phyloP scores from a whole-genome alignment of 2,113 vertebrate species.

The Pelecanus crispus region DNA sequence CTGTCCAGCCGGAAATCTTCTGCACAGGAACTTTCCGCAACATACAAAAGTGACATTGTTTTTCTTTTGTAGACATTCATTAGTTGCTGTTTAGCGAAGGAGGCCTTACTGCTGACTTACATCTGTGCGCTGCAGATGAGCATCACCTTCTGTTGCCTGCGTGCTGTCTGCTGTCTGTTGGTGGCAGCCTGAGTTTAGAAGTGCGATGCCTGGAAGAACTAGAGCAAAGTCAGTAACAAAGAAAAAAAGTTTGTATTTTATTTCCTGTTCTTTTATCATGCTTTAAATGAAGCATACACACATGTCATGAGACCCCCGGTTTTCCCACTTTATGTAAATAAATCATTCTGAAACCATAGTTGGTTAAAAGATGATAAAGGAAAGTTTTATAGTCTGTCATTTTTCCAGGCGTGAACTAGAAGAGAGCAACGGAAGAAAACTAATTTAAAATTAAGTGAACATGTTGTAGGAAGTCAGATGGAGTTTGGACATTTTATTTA shows the following conservation, averaged over 20 bases:
- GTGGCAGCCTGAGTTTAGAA: slow-evolving; percentile 66
- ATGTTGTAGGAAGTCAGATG: neutral
- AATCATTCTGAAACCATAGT: neutral
- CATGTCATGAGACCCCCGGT: neutral
- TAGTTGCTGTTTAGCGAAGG: neutral
- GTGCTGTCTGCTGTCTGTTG: slow-evolving; percentile 63
- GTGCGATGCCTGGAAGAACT: neutral
- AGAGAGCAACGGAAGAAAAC: neutral
- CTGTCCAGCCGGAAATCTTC: neutral
- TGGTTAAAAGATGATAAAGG: neutral
- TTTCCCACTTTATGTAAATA: neutral
- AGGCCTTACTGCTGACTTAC: neutral
- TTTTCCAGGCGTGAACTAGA: neutral
- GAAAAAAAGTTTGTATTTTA: slow-evolving; percentile 24
- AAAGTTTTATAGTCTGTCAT: neutral
- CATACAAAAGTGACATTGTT: neutral
- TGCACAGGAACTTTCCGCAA: neutral
- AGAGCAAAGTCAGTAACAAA: slow-evolving; percentile 39
- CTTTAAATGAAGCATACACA: neutral
- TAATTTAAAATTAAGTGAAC: neutral
- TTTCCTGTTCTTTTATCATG: neutral
- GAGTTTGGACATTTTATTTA: neutral
- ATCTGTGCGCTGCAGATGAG: neutral
- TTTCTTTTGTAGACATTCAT: neutral
- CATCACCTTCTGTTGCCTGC: neutral